Conservation (phyloP, 2,113 vertebrate genomes). For the Phylloscopus whistleri region DNA sequence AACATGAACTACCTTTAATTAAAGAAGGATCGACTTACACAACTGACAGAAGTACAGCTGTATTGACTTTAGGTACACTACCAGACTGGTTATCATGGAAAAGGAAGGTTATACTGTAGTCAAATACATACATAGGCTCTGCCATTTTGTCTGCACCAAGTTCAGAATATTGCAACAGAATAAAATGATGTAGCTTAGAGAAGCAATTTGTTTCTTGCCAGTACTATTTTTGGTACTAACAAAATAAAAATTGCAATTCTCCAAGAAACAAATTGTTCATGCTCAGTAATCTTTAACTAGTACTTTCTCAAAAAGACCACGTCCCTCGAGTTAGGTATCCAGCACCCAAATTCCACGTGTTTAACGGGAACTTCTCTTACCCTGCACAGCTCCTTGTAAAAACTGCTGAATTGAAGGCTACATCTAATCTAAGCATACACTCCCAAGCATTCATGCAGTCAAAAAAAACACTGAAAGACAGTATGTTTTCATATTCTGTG, state of each 20-base stretch:
- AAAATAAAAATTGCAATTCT: not conserved
- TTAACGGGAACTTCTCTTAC: not conserved
- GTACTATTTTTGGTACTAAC: not conserved
- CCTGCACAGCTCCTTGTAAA: not conserved
- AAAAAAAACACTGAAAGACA: fast-evolving
- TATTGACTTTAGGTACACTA: not conserved
- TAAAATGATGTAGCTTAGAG: not conserved
- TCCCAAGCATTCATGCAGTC: not conserved
- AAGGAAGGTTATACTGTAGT: not conserved
- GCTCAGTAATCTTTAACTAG: not conserved
- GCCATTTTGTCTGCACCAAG: not conserved
- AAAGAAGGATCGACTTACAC: slow-evolving; percentile 36
- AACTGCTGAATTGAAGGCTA: not conserved
- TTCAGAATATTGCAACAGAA: not conserved
- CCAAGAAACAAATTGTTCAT: not conserved
- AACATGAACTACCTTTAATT: slow-evolving; percentile 50
- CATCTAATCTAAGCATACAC: not conserved
- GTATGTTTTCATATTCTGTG: not conserved
- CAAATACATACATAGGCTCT: not conserved
- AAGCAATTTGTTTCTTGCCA: not conserved
- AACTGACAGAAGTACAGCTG: not conserved
- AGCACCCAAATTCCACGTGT: not conserved
- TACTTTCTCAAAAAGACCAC: not conserved
- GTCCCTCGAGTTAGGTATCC: not conserved
- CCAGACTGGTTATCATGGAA: not conserved